phyloP scores from a whole-genome alignment of 2,888 invertebrate genomes.

The Kryphioiulus occultus region DNA sequence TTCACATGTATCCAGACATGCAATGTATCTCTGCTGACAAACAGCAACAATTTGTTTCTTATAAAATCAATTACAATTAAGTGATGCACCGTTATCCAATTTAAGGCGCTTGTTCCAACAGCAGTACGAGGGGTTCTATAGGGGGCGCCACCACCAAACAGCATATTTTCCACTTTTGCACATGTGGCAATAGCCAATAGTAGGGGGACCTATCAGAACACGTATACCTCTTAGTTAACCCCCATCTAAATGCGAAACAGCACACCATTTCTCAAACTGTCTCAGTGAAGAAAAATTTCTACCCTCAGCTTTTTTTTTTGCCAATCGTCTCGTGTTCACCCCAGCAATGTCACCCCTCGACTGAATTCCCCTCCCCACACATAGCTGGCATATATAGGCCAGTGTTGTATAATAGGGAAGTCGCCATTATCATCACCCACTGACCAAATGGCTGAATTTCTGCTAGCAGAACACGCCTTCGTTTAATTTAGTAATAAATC shows the following conservation, averaged over 20 bases:
- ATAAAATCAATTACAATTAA: not conserved
- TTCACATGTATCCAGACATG: too few relatives aligned
- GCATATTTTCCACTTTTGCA: not conserved
- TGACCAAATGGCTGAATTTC: slow-evolving; percentile 15
- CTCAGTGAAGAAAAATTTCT: not conserved
- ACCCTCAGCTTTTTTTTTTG: slow-evolving; percentile 22
- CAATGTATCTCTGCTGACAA: too few relatives aligned
- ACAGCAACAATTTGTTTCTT: not conserved
- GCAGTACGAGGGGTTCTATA: not conserved
- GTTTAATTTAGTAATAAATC: slow-evolving; percentile 30
- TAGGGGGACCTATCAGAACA: not conserved
- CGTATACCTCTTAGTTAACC: not conserved
- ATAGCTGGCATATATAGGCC: not conserved
- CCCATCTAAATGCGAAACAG: slow-evolving; percentile 31
- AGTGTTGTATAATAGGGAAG: not conserved
- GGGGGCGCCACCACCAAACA: not conserved
- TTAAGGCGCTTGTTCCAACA: not conserved
- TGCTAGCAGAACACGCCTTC: slow-evolving; percentile 1
- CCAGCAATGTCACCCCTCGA: not conserved
- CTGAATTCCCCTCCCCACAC: not conserved
- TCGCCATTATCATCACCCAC: not conserved
- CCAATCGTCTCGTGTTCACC: slow-evolving; percentile 16
- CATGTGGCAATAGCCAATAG: not conserved
- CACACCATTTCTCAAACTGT: slow-evolving; percentile 11
- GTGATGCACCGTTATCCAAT: not conserved